Evolutionary conservation across 2,113 vertebrate species (phyloP).

Genomic region (Turnix velox): DNA sequence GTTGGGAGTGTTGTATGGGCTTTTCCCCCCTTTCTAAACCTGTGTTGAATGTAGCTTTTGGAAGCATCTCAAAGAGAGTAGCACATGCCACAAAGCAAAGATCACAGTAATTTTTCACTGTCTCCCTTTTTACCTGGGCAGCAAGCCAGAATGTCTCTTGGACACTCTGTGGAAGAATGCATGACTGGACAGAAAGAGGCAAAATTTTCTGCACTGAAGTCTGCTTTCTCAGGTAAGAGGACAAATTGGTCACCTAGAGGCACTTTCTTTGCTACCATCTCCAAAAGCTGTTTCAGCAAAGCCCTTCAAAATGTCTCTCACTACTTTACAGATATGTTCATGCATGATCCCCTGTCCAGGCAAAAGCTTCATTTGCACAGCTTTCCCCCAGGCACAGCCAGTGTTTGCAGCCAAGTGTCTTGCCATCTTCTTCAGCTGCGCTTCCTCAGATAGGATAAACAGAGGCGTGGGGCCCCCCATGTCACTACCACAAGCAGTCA

Average conservation of each 20-base stretch:
- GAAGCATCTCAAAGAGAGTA: not conserved
- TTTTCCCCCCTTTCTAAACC: not conserved
- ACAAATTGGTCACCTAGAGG: not conserved
- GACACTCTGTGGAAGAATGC: not conserved
- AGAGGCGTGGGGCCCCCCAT: fast-evolving
- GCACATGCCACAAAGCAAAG: not conserved
- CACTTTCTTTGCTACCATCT: not conserved
- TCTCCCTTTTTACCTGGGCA: not conserved
- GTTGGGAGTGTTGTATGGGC: too few relatives aligned
- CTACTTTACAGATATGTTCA: not conserved
- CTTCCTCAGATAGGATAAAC: not conserved
- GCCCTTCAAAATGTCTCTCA: not conserved
- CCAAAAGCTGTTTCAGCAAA: not conserved
- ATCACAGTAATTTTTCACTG: not conserved
- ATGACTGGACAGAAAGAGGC: not conserved
- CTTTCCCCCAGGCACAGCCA: not conserved
- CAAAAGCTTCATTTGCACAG: not conserved
- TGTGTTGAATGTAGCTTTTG: not conserved
- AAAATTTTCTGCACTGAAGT: not conserved
- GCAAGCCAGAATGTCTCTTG: fast-evolving
- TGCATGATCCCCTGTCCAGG: fast-evolving
- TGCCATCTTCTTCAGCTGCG: not conserved
- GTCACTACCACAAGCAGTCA: not conserved
- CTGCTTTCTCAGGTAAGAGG: not conserved
- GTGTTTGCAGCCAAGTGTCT: not conserved